Evolutionary conservation across 2,888 invertebrate species (phyloP), one percentile per base, ranked within the genome.

Genomic region (Napeogenes inachia): DNA sequence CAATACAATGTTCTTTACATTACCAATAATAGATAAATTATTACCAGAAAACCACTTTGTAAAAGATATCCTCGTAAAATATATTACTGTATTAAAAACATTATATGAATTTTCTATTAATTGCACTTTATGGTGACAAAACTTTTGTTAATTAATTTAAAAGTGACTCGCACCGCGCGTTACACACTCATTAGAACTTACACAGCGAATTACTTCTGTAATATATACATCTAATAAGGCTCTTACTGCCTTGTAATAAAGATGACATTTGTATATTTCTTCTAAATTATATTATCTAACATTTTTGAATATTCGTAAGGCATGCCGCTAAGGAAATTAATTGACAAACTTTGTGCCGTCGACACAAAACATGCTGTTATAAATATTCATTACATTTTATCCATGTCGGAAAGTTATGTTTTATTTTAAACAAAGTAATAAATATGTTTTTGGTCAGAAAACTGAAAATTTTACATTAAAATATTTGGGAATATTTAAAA

Each of bases 321-420:
- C 54, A 64, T 66, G 70, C 66, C 65, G 67, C 60, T 60, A 65
- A 67, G 73, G 70, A 73, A 77, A 79, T 79, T 81, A 80, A 81
- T 80, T 79, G 77, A 75, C 71, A 79, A 80, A 80, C 78, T 81
- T 81, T 68, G 63, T 63, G 57, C 56, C 69, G 70, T 66, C 68
- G 68, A 71, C 75, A 71, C 73, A 71, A 68, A 67, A 64, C 63
- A 65, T 54, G 58, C 56, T 60, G 32, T 50, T 57, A 50, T 50
- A 50, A 30, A 50, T 50, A 50, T 50, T 30, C 4, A 50, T 50
- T 50, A 30, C 50, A 50, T 30, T n/a, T 38, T 10, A 12, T 42
- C 10, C 2, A 42, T 30, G 6, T 50, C 6, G 3, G 50, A 50
- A 30, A 21, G 21, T 50, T 30, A 50, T 6, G 12, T 50, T 13